Conservation (phyloP, 2,888 invertebrate genomes). For the Balanococcus diminutus region DNA sequence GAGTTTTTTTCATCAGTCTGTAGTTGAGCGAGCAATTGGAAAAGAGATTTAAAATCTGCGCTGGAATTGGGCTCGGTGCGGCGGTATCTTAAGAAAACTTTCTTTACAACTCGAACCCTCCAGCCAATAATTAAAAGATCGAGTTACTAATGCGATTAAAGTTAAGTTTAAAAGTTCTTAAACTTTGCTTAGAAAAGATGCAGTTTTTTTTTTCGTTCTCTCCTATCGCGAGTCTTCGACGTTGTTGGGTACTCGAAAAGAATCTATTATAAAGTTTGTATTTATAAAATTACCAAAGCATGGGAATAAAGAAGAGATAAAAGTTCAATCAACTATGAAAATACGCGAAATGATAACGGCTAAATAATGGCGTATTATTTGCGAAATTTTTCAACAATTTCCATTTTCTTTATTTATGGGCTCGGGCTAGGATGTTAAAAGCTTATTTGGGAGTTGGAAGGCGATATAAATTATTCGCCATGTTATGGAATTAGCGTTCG, state of each 20-base stretch:
- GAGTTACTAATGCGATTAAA: slow-evolving; percentile 30
- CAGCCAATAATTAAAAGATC: slow-evolving; percentile 36
- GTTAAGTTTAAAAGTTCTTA: slow-evolving; percentile 19
- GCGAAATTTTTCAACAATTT: slow-evolving; percentile 35
- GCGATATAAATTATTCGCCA: slow-evolving; percentile 29
- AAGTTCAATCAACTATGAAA: slow-evolving; percentile 42
- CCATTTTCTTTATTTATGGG: slow-evolving; percentile 40
- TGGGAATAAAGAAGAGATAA: neutral
- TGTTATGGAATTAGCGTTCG: slow-evolving; percentile 12
- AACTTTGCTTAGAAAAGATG: neutral
- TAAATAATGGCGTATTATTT: slow-evolving; percentile 38
- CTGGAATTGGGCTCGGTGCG: neutral
- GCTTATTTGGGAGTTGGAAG: neutral
- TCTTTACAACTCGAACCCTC: slow-evolving; percentile 30
- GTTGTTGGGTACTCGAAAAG: slow-evolving; percentile 3
- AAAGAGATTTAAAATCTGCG: slow-evolving; percentile 25
- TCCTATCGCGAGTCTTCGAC: neutral
- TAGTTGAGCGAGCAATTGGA: neutral
- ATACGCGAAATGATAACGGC: slow-evolving; percentile 14
- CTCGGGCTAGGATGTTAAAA: neutral
- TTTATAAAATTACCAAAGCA: slow-evolving; percentile 7
- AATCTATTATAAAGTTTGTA: slow-evolving; percentile 35
- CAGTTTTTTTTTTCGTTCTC: neutral
- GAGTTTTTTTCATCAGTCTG: neutral
- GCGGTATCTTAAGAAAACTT: slow-evolving; percentile 11